These are phyloP conservation scores for Poeciliopsis prolifica DNA, from an alignment of 2,113 vertebrate genomes.

Conservation along the genomic window DNA sequence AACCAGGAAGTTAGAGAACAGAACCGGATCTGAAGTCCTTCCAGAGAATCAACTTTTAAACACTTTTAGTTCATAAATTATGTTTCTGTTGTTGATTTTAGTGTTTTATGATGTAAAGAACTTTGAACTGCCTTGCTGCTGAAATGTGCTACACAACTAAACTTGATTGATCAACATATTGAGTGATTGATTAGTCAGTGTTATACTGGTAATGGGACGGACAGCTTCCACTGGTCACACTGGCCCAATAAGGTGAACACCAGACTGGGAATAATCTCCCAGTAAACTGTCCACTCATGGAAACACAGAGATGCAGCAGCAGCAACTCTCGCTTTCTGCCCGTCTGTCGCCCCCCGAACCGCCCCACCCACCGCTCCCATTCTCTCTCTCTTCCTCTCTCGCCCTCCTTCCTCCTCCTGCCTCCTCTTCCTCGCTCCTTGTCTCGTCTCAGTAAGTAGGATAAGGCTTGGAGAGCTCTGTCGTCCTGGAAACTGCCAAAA, in stretches of 20 bases:
- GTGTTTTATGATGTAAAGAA: no score
- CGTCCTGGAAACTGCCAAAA: slow-evolving; percentile 99
- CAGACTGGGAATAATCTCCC: slow-evolving; percentile 74
- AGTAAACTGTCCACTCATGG: slow-evolving; percentile 76
- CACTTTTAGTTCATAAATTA: no score
- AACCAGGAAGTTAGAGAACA: no score
- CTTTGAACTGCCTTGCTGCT: no score
- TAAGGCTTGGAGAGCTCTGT: slow-evolving; percentile 95
- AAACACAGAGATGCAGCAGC: slow-evolving; percentile 73
- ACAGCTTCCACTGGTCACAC: slow-evolving; percentile 45
- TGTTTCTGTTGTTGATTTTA: no score
- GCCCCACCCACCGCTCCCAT: not conserved
- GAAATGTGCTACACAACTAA: no score
- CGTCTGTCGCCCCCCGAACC: slow-evolving; percentile 23
- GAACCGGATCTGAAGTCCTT: no score
- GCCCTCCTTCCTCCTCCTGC: slow-evolving; percentile 36
- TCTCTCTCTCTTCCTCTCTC: slow-evolving; percentile 42
- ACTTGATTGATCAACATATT: no score
- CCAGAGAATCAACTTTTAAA: no score
- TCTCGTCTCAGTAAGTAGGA: slow-evolving; percentile 89
- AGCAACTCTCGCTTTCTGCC: slow-evolving; percentile 75
- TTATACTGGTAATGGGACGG: slow-evolving; percentile 32
- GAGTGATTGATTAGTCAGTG: slow-evolving; percentile 1
- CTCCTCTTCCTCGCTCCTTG: slow-evolving; percentile 59
- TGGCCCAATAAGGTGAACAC: slow-evolving; percentile 71